Evolutionary conservation across 30 jellyfish, hydroid and myxozoan species (phyloP).

Genomic region (Hydra vulgaris): DNA sequence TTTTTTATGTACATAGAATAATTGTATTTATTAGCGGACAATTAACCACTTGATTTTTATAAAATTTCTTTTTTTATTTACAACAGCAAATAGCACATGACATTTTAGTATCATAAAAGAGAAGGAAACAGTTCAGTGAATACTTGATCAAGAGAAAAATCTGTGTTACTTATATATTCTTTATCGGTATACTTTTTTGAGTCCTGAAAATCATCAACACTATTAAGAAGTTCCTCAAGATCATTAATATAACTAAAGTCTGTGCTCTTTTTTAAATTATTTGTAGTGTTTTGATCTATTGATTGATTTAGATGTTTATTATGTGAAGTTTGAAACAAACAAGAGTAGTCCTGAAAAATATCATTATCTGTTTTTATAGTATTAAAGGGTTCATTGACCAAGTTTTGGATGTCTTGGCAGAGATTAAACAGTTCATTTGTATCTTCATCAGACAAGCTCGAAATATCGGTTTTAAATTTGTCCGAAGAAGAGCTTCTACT

Average conservation of each 20-base stretch:
- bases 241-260: neutral
- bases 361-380: constrained; percentile 9
- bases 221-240: neutral
- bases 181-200: neutral
- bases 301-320: neutral
- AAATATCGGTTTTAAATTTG: constrained; percentile 51
- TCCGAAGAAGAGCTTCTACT: constrained; percentile 63
- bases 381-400: constrained; percentile 54
- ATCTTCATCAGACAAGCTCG: constrained; percentile 50
- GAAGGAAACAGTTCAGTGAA: neutral
- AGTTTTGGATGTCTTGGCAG: constrained; percentile 82
- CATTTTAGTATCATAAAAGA: neutral
- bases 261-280: neutral
- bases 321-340: neutral
- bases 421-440: constrained; percentile 50
- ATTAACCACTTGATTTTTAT: neutral
- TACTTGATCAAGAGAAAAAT: neutral
- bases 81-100: neutral
- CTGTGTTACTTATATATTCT: neutral
- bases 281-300: neutral
- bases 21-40: neutral
- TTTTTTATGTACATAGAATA: neutral
- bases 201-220: neutral
- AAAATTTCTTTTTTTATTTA: too few species aligned
- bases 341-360: neutral